These are phyloP conservation scores for Amphipoea lucens DNA, from an alignment of 2,888 invertebrate species.

Conservation along the genomic window DNA sequence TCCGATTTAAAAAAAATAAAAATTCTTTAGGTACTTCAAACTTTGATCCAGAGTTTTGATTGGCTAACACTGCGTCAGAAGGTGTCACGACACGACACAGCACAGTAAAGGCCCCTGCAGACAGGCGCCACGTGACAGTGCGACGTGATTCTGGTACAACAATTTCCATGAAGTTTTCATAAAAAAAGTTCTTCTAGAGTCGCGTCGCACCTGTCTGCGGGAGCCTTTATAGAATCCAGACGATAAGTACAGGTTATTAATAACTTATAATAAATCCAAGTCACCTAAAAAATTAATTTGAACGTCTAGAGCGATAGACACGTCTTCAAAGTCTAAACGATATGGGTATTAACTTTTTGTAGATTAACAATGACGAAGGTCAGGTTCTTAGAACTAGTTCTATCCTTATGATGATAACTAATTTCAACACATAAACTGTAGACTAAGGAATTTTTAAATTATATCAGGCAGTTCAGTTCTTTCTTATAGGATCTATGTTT, in stretches of 20 bases:
- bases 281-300: slow-evolving; percentile 22
- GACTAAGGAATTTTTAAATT: background rate
- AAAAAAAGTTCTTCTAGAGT: background rate
- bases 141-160: too few species aligned
- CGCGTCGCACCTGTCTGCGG: background rate
- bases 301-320: background rate
- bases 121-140: too few species aligned
- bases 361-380: slow-evolving; percentile 13
- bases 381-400: slow-evolving; percentile 4
- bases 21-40: too few species aligned
- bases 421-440: slow-evolving; percentile 11
- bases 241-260: slow-evolving; percentile 11
- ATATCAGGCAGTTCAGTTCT: background rate
- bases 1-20: too few species aligned
- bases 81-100: too few species aligned
- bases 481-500: background rate
- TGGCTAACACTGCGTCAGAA: too few species aligned
- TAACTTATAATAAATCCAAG: slow-evolving; percentile 5
- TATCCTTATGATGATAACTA: slow-evolving; percentile 7
- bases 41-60: too few species aligned
- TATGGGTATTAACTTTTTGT: slow-evolving; percentile 24
- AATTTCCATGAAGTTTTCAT: too few species aligned
- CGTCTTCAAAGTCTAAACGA: slow-evolving; percentile 21
- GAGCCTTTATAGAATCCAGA: background rate
- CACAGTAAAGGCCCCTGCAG: too few species aligned